Conservation (phyloP, 1,140 invertebrate genomes). For the Teleopsis dalmanni region DNA sequence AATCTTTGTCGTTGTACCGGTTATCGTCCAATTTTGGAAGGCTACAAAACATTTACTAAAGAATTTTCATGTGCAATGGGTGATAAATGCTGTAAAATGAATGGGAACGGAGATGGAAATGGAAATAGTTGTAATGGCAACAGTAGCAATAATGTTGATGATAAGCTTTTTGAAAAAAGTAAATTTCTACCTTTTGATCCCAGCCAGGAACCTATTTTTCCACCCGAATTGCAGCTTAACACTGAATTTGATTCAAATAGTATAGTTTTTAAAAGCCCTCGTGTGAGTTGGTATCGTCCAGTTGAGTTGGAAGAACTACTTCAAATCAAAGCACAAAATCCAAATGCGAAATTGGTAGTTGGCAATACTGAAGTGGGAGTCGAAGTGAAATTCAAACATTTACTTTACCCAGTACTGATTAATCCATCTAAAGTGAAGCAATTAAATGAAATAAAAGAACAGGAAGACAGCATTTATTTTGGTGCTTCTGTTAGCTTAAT, state of each 20-base stretch:
- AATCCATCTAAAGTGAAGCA: conserved; percentile 66
- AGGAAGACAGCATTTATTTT: conserved; percentile 56
- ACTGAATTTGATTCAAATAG: conserved; percentile 55
- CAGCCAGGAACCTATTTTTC: conserved; percentile 89
- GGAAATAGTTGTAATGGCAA: no score
- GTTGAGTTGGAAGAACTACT: conserved; percentile 61
- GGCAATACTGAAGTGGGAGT: conserved; percentile 94
- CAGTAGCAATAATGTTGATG: conserved; percentile 35
- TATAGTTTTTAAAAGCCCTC: conserved; percentile 60
- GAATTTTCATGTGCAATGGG: conserved; percentile 61
- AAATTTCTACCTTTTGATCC: conserved; percentile 72
- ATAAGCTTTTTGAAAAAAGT: conserved; percentile 54
- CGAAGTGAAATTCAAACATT: conserved; percentile 85
- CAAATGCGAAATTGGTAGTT: conserved; percentile 77
- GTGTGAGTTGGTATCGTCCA: conserved; percentile 76
- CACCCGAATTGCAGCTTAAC: conserved; percentile 74
- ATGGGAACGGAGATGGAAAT: conserved; percentile 23
- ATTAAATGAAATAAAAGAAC: conserved; percentile 53
- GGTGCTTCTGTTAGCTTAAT: conserved; percentile 74
- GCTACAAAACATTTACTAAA: conserved; percentile 74
- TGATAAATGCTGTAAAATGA: conserved; percentile 32
- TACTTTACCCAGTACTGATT: conserved; percentile 72
- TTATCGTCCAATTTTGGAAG: conserved; percentile 83
- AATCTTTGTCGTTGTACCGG: conserved; percentile 89
- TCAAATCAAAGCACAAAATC: conserved; percentile 63